Conservation (phyloP, 2,797 vertebrate species). For the Channa striata region DNA sequence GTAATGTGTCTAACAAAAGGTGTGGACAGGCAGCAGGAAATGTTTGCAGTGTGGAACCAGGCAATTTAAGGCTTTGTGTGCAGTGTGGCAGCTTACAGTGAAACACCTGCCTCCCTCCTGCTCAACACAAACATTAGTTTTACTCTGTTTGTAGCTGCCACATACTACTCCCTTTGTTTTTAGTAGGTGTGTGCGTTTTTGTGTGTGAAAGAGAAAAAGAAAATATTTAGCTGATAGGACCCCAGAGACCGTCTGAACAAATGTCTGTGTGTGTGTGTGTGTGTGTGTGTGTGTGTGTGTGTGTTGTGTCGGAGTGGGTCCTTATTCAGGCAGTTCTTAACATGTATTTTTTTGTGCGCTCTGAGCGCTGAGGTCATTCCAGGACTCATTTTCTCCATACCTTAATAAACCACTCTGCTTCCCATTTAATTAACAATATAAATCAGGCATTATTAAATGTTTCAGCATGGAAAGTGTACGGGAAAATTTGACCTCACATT, state of each 20-base stretch:
- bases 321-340: conserved; percentile 27
- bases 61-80: conserved; percentile 66
- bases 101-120: conserved; percentile 72
- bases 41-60: conserved; percentile 46
- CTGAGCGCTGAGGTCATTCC: conserved; percentile 58
- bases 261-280: conserved; percentile 26
- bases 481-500: conserved; percentile 47
- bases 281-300: conserved; percentile 29
- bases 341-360: conserved; percentile 38
- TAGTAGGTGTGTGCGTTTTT: conserved; percentile 27
- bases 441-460: conserved; percentile 50
- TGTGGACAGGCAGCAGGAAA: conserved; percentile 66
- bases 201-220: conserved; percentile 10
- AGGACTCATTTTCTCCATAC: conserved; percentile 59
- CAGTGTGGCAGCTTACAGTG: conserved; percentile 45
- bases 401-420: conserved; percentile 35
- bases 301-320: conserved; percentile 23
- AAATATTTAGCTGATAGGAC: conserved; percentile 42
- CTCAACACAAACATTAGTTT: conserved; percentile 68
- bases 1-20: conserved; percentile 69
- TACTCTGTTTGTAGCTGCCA: conserved; percentile 62
- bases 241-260: conserved; percentile 44
- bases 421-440: conserved; percentile 51
- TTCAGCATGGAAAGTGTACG: conserved; percentile 40
- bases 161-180: conserved; percentile 45